Evolutionary conservation across 2,797 vertebrate genomes (phyloP), one percentile per base, ranked within the genome.

Genomic region (Clamator glandarius): DNA sequence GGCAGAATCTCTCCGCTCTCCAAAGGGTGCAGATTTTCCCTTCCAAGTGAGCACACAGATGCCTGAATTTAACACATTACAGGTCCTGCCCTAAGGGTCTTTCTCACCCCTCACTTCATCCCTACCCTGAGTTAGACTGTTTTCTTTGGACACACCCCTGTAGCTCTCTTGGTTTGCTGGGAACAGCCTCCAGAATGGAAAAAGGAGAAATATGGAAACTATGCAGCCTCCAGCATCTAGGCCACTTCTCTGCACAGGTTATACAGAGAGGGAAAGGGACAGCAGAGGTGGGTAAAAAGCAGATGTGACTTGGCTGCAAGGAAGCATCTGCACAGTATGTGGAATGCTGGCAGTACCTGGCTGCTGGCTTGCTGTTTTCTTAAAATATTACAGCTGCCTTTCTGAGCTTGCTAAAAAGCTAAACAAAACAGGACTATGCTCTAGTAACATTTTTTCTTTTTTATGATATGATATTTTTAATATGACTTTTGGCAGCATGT

Each of bases 381-480:
- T 50, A 26, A 52, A 70, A 67, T 69, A 51, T 44, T 41, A 21
- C 21, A 93, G 26, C 29, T 67, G 16, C 15, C 44, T 28, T 92
- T 75, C 33, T 63, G 89, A 77, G 36, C 57, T 79, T 82, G 33
- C 50, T 80, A 15, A 80, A 89, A 89, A 72, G 28, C 7, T n/a
- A 54, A 61, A 87, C 66, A 73, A 67, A 93, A 93, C 31, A 87
- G 33, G 18, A 33, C 24, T 67, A 9, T 59, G 41, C 36, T 87
- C 39, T 61, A 85, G 57, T 74, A 74, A 68, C 5, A 6, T 44
- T 61, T 78, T 44, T 64, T 12, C 4, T 46, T 90, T 90, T 84
- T 93, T 77, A 74, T 51, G 28, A 29, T 58, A 48, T 51, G 18
- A 16, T 84, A 78, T 90, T 84, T 95, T 89, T 63, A 93, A 90